Percentiles rank a stretch among this genome's conserved stretches.
Evolutionary conservation across 2,797 vertebrate species (phyloP).

Genomic region (Sebastes kiyomatsui): DNA sequence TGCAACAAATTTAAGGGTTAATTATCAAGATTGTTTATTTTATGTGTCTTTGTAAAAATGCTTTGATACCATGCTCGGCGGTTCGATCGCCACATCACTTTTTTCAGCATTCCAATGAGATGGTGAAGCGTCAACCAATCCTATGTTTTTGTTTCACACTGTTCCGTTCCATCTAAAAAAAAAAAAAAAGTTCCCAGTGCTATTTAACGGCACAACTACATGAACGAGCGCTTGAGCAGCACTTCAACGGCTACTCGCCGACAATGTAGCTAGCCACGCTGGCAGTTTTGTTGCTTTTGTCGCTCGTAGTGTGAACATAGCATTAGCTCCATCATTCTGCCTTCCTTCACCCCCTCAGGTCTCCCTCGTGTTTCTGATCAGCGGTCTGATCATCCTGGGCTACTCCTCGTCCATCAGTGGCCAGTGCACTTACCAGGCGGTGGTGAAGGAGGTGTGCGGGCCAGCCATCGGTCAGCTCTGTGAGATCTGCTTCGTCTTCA

Average conservation of each 20-base stretch:
- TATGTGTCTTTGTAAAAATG: not conserved
- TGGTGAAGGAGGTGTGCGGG: conserved; percentile 90
- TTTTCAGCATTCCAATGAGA: too few species aligned
- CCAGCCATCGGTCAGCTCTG: conserved; percentile 88
- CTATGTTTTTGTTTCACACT: too few species aligned
- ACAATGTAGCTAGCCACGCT: too few species aligned
- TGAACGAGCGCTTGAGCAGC: too few species aligned
- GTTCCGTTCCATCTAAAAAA: too few species aligned
- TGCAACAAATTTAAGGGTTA: not conserved
- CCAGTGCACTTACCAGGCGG: conserved; percentile 92
- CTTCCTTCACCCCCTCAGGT: conserved; percentile 36
- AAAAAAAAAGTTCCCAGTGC: too few species aligned
- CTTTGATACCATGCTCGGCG: not conserved
- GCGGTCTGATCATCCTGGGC: conserved; percentile 91
- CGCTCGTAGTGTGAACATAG: too few species aligned
- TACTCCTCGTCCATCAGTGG: conserved; percentile 88
- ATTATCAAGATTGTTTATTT: not conserved
- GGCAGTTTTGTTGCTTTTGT: too few species aligned
- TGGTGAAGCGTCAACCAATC: too few species aligned
- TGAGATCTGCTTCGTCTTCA: conserved; percentile 91
- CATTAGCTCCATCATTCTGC: not conserved
- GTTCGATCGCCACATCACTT: too few species aligned
- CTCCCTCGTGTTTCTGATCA: conserved; percentile 93
- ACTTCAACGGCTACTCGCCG: too few species aligned
- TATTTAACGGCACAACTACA: too few species aligned